Evolutionary conservation across 1,140 invertebrate species (phyloP), one percentile per base, ranked within the genome.

Genomic region (Apis dorsata): DNA sequence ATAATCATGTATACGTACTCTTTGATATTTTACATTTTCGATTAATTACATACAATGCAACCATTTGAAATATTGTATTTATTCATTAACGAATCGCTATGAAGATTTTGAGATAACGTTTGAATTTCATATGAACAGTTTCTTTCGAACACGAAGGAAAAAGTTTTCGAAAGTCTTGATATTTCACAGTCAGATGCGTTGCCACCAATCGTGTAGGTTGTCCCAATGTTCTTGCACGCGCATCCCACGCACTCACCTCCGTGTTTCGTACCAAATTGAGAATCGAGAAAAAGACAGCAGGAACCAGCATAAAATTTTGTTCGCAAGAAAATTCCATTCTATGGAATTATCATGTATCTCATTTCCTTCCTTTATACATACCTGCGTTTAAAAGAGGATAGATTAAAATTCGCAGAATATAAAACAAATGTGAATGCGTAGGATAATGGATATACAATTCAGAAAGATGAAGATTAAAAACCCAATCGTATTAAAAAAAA

Each of bases 181-280:
- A 66, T 73, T 78, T 83, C 65, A 69, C 28, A 72, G 68, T 70
- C 60, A 49, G 62, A 65, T 86, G 71, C 76, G 65, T 84, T 76
- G 63, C 44, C n/a, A 62, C 44, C 49, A 49, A 24, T 51, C 51
- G 80, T 59, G 79, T 87, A 73, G 86, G 86, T 57, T 86, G 77
- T 80, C 59, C 62, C 28, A 73, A 88, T 80, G 60, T 75, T 65
- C 51, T 66, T 78, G 55, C 51, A 9, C 8, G 55, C 15, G 0
- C 84, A 13, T 66, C 87, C 86, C 66, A 88, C 87, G 87, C 80
- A 4, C 2, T 24, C 59, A 12, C 34, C 53, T 62, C 74, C 76
- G 53, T 68, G 60, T 83, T 79, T 83, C 78, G 28, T 44, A 51
- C 79, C 72, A 77, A 89, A 86, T 88, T n/a, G 60, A 86, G 70